phyloP scores from a whole-genome alignment of 2,888 invertebrate species.

The Amphimallon solstitiale region DNA sequence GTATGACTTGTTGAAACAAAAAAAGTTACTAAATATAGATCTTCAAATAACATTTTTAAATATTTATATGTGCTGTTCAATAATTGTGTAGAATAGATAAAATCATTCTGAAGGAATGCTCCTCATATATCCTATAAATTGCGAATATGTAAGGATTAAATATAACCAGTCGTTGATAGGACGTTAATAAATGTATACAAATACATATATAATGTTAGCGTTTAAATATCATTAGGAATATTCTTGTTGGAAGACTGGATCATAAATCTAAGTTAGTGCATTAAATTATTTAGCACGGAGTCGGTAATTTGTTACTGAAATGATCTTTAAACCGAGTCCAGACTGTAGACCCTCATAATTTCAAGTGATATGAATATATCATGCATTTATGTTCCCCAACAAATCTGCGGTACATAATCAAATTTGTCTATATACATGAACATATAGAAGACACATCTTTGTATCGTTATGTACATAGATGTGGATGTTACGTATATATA shows the following conservation, averaged over 20 bases:
- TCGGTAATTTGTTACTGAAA: slow-evolving; percentile 61
- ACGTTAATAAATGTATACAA: no score
- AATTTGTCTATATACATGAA: slow-evolving; percentile 59
- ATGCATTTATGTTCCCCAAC: slow-evolving; percentile 58
- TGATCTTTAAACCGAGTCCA: slow-evolving; percentile 58
- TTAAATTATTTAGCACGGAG: slow-evolving; percentile 61
- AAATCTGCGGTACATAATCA: slow-evolving; percentile 65
- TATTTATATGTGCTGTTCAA: no score
- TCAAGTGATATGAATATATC: slow-evolving; percentile 61
- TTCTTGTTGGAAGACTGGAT: slow-evolving; percentile 34
- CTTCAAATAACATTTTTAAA: no score
- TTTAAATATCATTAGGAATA: slow-evolving; percentile 23
- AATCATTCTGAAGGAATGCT: no score
- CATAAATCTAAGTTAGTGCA: slow-evolving; percentile 57
- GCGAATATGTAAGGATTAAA: no score
- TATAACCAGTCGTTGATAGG: no score
- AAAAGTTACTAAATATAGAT: no score
- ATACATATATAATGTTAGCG: not conserved
- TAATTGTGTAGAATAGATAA: no score
- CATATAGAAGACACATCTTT: slow-evolving; percentile 51
- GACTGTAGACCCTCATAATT: slow-evolving; percentile 58
- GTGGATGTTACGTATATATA: not conserved
- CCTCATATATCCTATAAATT: no score
- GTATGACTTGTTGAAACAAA: no score
- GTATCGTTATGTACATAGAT: not conserved